phyloP scores from a whole-genome alignment of 2,888 invertebrate genomes.

The Hemaris fuciformis region DNA sequence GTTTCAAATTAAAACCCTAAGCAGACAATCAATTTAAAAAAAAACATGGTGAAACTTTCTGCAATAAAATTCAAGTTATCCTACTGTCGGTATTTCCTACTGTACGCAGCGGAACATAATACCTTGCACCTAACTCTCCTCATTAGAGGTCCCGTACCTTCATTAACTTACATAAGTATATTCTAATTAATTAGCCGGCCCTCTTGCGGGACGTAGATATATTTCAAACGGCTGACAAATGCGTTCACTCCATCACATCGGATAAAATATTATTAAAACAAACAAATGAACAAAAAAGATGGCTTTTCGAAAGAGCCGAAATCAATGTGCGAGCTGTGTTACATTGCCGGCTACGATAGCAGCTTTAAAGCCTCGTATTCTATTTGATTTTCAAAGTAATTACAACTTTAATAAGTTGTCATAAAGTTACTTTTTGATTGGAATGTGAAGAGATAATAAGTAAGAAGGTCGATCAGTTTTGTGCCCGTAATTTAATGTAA shows the following conservation, averaged over 20 bases:
- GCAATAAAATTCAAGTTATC: not conserved
- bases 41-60: too few relatives aligned
- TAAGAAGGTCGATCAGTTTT: slow-evolving; percentile 65
- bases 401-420: slow-evolving; percentile 6
- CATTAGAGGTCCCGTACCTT: slow-evolving; percentile 57
- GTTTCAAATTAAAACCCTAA: too few relatives aligned
- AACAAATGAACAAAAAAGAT: slow-evolving; percentile 79
- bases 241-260: slow-evolving; percentile 77
- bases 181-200: slow-evolving; percentile 72
- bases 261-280: slow-evolving; percentile 82
- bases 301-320: slow-evolving; percentile 78
- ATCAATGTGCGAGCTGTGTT: slow-evolving; percentile 78
- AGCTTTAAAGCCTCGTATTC: slow-evolving; percentile 34
- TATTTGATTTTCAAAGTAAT: slow-evolving; percentile 18
- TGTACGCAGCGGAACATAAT: not conserved
- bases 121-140: slow-evolving; percentile 29
- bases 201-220: slow-evolving; percentile 64
- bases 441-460: slow-evolving; percentile 52
- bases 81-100: not conserved
- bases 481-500: slow-evolving; percentile 80
- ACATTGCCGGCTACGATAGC: slow-evolving; percentile 50
- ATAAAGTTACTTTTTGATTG: slow-evolving; percentile 38
- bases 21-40: too few relatives aligned
- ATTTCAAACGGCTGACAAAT: slow-evolving; percentile 78
- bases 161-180: slow-evolving; percentile 64